These are phyloP conservation scores for Myiozetetes cayanensis DNA, from an alignment of 2,113 vertebrate species.

Conservation along the genomic window DNA sequence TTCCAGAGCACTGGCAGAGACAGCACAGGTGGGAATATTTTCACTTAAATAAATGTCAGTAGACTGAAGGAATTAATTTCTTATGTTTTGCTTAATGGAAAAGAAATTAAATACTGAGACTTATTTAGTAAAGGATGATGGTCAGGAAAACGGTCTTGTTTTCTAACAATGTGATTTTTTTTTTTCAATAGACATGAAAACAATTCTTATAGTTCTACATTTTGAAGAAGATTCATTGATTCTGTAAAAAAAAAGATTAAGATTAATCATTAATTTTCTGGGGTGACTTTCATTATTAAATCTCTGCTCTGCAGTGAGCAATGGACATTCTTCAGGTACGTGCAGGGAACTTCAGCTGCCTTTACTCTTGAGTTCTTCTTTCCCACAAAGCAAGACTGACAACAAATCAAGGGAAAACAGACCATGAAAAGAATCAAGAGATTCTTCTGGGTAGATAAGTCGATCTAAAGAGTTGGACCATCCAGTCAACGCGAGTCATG, in stretches of 20 bases:
- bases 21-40: neutral
- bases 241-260: neutral
- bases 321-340: neutral
- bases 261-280: neutral
- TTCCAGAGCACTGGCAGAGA: neutral
- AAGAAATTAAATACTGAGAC: neutral
- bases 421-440: neutral
- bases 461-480: neutral
- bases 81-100: neutral
- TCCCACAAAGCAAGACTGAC: neutral
- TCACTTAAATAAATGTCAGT: neutral
- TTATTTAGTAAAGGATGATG: neutral
- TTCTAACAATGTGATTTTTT: neutral
- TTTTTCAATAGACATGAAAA: neutral
- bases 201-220: neutral
- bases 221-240: neutral
- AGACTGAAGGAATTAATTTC: neutral
- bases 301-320: neutral
- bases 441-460: neutral
- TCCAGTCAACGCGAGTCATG: neutral
- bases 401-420: neutral
- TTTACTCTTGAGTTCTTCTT: neutral
- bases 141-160: neutral
- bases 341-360: neutral
- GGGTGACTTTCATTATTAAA: neutral